Conservation (phyloP, 2,113 vertebrate species). For the Rhineura floridana region DNA sequence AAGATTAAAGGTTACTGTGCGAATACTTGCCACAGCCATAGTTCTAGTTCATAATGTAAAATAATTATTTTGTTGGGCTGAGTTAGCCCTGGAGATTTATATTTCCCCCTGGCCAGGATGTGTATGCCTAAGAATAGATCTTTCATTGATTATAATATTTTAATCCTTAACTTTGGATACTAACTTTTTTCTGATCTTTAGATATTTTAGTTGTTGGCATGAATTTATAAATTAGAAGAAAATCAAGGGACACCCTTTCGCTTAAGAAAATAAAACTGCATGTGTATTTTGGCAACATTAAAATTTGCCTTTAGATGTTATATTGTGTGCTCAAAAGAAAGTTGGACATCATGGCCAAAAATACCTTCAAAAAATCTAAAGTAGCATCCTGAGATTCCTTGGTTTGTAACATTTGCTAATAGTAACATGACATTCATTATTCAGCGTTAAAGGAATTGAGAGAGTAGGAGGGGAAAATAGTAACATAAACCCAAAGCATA, state of each 20-base stretch:
- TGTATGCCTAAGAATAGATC: slow-evolving; percentile 68
- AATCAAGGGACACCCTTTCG: slow-evolving; percentile 80
- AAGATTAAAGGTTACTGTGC: slow-evolving; percentile 62
- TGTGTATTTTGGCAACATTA: slow-evolving; percentile 73
- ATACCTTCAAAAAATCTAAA: slow-evolving; percentile 48
- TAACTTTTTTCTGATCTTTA: slow-evolving; percentile 75
- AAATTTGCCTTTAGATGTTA: slow-evolving; percentile 47
- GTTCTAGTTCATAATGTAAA: slow-evolving; percentile 69
- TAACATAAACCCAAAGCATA: slow-evolving; percentile 10
- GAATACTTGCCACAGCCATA: slow-evolving; percentile 72
- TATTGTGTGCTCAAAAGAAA: slow-evolving; percentile 56
- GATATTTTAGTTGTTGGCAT: slow-evolving; percentile 76
- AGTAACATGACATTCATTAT: slow-evolving; percentile 29
- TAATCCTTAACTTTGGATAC: slow-evolving; percentile 74
- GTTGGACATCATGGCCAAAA: slow-evolving; percentile 57
- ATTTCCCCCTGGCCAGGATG: slow-evolving; percentile 66
- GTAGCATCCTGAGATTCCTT: slow-evolving; percentile 42
- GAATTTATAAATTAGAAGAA: slow-evolving; percentile 73
- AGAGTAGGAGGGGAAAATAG: slow-evolving; percentile 18
- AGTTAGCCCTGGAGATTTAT: slow-evolving; percentile 65
- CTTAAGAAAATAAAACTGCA: slow-evolving; percentile 77
- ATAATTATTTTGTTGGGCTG: slow-evolving; percentile 67
- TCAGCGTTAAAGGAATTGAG: not conserved
- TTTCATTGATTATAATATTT: slow-evolving; percentile 76
- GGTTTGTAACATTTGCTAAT: slow-evolving; percentile 27